phyloP scores from a whole-genome alignment of 2,113 vertebrate species.

The Opisthocomus hoazin region DNA sequence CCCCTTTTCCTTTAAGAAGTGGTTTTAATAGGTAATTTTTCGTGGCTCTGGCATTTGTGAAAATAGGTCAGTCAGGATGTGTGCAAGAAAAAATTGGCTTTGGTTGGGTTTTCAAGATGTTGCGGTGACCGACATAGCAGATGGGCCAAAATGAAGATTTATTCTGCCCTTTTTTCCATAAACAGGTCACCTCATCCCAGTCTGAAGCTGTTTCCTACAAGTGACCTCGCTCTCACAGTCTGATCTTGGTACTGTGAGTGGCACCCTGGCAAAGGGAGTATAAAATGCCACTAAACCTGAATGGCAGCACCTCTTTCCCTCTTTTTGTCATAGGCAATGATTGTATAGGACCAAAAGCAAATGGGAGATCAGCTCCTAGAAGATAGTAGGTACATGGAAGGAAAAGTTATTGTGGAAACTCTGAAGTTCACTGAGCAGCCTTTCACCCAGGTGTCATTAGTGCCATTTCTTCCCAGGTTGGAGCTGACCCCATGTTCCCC shows the following conservation, averaged over 20 bases:
- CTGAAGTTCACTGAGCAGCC: background rate
- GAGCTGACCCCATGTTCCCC: background rate
- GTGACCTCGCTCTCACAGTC: background rate
- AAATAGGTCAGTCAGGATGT: background rate
- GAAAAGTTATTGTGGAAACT: background rate
- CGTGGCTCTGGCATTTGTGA: background rate
- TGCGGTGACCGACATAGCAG: background rate
- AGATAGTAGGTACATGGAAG: background rate
- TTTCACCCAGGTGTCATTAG: background rate
- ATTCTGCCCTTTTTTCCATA: background rate
- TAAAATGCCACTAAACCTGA: background rate
- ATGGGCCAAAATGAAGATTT: background rate
- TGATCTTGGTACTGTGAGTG: background rate
- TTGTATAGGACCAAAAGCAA: background rate
- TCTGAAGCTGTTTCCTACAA: background rate
- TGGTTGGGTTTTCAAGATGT: background rate
- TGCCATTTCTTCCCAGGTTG: background rate
- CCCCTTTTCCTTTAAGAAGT: background rate
- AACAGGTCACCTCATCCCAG: background rate
- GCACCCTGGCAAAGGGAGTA: background rate
- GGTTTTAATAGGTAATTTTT: background rate
- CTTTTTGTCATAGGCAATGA: background rate
- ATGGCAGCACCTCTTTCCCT: background rate
- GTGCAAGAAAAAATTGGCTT: background rate
- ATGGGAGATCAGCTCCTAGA: background rate